Evolutionary conservation across 2,888 invertebrate genomes (phyloP), one percentile per base, ranked within the genome.

Genomic region (Phanerotoma sp.): DNA sequence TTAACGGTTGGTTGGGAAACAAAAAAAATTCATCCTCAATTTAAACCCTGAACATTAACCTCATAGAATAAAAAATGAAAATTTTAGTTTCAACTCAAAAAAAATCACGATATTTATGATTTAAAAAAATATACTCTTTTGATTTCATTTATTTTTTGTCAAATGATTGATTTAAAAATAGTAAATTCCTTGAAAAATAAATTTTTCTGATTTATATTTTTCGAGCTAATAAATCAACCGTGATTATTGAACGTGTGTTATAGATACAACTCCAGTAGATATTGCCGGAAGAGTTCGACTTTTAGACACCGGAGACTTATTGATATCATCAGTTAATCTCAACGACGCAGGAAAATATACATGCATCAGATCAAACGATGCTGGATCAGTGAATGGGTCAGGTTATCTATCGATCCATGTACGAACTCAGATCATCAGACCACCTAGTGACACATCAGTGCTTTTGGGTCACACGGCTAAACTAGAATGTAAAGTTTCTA

Each of bases 391-490:
- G 25, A 84, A 87, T 63, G 94, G 89, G 53, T 87, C 90, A 65
- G 95, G 91, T 37, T 87, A 84, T 76, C 82, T 96, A 55, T 84
- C 85, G 63, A 93, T 96, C 57, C 80, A 93, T 68, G 96, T 94
- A 72, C 85, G 93, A 67, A 96, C 96, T 9, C 92, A 94, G 80
- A 96, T 98, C 69, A 87, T 93, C 61, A 91, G 92, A 66, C 95
- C 96, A 51, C 96, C 96, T 49, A 92, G 91, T 60, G 93, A 96
- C 75, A 92, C 93, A 21, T 86, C 89, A 60, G 93, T 96, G 20
- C 85, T 97, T 59, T 83, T 97, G 58, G 96, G 97, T 18, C 89
- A 95, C 66, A 94, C 93, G 48, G 95, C 96, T 11, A 90, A 92
- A 41, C 80, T 99, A 63, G 93, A 93, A 73, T 99, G 98, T 80